These are phyloP conservation scores for Hecatera dysodea DNA, from an alignment of 2,888 invertebrate genomes.

Conservation along the genomic window DNA sequence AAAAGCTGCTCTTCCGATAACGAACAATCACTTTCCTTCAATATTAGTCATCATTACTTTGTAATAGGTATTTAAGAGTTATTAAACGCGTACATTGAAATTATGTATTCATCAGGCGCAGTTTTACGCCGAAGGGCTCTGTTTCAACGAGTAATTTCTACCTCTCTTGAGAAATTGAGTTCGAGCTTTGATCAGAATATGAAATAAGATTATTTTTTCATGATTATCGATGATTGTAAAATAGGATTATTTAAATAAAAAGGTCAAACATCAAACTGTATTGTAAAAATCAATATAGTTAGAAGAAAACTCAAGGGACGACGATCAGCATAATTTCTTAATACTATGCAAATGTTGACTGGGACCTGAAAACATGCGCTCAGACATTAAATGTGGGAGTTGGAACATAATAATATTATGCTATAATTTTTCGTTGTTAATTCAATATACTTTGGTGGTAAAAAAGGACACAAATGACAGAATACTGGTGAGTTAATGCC, in stretches of 20 bases:
- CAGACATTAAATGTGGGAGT: slow-evolving; percentile 20
- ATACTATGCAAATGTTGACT: slow-evolving; percentile 70
- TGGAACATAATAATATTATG: slow-evolving; percentile 6
- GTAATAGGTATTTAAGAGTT: slow-evolving; percentile 54
- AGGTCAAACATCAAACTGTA: slow-evolving; percentile 46
- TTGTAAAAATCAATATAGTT: slow-evolving; percentile 67
- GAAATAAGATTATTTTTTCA: slow-evolving; percentile 57
- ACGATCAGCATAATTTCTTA: slow-evolving; percentile 69
- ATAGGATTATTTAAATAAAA: slow-evolving; percentile 57
- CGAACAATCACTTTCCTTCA: slow-evolving; percentile 32
- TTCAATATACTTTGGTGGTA: slow-evolving; percentile 1
- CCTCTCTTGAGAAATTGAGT: slow-evolving; percentile 68
- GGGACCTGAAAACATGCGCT: slow-evolving; percentile 64
- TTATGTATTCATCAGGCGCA: slow-evolving; percentile 79
- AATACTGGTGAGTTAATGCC: not conserved
- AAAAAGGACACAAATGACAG: not conserved
- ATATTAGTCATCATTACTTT: slow-evolving; percentile 54
- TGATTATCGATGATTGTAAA: slow-evolving; percentile 59
- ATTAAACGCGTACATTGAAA: slow-evolving; percentile 70
- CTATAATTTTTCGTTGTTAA: slow-evolving; percentile 31
- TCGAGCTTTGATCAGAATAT: slow-evolving; percentile 62
- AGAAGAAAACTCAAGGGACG: slow-evolving; percentile 57
- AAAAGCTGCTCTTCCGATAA: not conserved
- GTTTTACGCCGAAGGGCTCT: slow-evolving; percentile 66
- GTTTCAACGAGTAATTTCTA: slow-evolving; percentile 75